A percentile compares a stretch with the other conserved stretches of the same genome.
Evolutionary conservation across 2,113 vertebrate species (phyloP).

Genomic region (Malurus melanocephalus): DNA sequence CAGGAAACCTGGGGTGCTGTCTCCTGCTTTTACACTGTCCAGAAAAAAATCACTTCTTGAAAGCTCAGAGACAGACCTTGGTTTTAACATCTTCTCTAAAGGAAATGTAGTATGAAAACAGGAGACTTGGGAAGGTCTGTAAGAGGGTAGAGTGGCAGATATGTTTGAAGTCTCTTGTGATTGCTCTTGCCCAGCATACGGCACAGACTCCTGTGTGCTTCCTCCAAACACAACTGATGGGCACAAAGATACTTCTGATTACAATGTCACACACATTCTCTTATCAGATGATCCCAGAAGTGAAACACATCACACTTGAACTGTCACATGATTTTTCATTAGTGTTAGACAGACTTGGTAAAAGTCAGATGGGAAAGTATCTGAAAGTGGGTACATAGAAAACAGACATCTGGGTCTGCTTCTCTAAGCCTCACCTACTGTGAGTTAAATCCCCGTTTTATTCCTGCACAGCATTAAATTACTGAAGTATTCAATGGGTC

Average conservation of each 20-base stretch:
- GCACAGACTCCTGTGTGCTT: background rate
- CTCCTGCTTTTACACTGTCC: background rate
- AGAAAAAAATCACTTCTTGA: background rate
- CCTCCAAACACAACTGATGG: background rate
- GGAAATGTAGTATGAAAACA: background rate
- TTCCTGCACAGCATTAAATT: background rate
- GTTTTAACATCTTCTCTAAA: background rate
- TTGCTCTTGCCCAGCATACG: background rate
- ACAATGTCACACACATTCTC: background rate
- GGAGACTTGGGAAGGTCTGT: background rate
- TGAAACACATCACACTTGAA: background rate
- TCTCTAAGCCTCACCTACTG: background rate
- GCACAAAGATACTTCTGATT: background rate
- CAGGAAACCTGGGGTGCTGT: background rate
- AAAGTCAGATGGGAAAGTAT: background rate
- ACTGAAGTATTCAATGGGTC: background rate
- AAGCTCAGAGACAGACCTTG: background rate
- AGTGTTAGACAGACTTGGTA: background rate
- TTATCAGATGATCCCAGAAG: background rate
- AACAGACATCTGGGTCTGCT: background rate
- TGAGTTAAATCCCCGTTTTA: background rate
- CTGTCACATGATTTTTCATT: background rate
- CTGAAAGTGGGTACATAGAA: background rate
- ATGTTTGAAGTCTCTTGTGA: background rate
- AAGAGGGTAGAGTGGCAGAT: background rate